Base-by-base conservation (phyloP, 2,113 vertebrate genomes). In the Percina caprodes region DNA sequence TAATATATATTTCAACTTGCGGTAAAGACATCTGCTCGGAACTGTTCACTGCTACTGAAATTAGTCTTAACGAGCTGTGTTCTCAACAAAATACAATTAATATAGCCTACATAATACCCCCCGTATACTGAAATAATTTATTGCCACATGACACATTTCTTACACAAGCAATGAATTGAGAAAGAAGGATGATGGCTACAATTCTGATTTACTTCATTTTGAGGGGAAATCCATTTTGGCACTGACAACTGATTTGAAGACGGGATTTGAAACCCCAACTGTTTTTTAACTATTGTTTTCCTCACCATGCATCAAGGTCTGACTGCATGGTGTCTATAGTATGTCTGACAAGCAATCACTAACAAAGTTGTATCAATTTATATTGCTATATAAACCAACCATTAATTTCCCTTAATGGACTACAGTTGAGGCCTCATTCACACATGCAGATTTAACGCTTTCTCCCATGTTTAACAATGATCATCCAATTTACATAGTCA, bases 1-100 rank as follows among this genome's bases (percentile, higher is more conserved):
- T 66, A 8, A 80, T 74, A 59, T 71, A 33, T 26, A 9, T 65
- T 30, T 70, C 15, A 78, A 46, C 51, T 70, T 72, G 11, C 45
- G 45, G 60, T 24, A 16, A 46, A 79, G 66, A 81, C 67, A 83
- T 78, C 70, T 83, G 70, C 55, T 87, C 54, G 13, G 39, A 66
- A 63, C n/a, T 63, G 39, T 46, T 78, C 26, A 33, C 42, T 33
- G 58, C 55, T 65, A 15, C 54, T 4, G 45, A 14, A 54, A 74
- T 80, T 74, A 70, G 63, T 55, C 63, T 61, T 69, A 24, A 62
- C 11, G 58, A 51, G 39, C 4, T 21, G 26, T 15, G 19, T 21
- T n/a, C 10, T 21, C 18, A 26, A 55, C 56, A 13, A 49, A 48
- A 55, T 61, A 6, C n/a, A 42, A 60, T 60, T 60, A 54, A 62